These are phyloP conservation scores for Notodonta ziczac DNA, from an alignment of 2,888 invertebrate genomes.

Conservation along the genomic window DNA sequence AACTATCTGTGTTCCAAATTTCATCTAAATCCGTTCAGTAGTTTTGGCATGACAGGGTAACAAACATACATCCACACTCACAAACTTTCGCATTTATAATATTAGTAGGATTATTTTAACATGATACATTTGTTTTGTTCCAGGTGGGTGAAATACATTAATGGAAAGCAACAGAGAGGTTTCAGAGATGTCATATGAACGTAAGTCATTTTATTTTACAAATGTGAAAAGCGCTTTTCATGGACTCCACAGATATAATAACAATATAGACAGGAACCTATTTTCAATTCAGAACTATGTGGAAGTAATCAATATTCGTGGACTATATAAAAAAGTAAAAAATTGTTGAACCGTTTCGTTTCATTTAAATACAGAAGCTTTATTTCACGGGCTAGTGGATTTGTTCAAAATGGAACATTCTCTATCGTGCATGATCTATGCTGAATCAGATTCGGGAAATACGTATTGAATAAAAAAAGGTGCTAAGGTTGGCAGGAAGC, in stretches of 20 bases:
- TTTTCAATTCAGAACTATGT: constrained; percentile 40
- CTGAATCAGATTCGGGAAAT: constrained; percentile 17
- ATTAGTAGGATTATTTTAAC: constrained; percentile 1
- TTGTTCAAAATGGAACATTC: constrained; percentile 38
- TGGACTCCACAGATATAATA: not conserved
- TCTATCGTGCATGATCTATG: constrained; percentile 43
- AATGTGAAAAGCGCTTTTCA: no score
- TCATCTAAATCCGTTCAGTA: no score
- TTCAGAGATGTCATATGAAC: constrained; percentile 21
- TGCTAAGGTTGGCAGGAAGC: not conserved
- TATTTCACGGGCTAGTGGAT: constrained; percentile 61
- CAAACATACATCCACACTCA: no score
- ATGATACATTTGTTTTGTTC: constrained; percentile 33
- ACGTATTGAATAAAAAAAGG: constrained; percentile 2
- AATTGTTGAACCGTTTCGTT: constrained; percentile 54
- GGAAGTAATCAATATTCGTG: constrained; percentile 55
- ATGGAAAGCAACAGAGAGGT: constrained; percentile 3
- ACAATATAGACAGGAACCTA: constrained; percentile 25
- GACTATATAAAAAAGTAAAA: constrained; percentile 46
- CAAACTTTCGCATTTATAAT: no score
- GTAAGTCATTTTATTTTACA: constrained; percentile 24
- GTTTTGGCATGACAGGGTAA: no score
- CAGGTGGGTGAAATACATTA: constrained; percentile 36
- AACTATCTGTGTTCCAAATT: no score
- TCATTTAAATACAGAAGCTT: constrained; percentile 67